phyloP scores from a whole-genome alignment of 2,797 vertebrate species.

The Peromyscus eremicus region DNA sequence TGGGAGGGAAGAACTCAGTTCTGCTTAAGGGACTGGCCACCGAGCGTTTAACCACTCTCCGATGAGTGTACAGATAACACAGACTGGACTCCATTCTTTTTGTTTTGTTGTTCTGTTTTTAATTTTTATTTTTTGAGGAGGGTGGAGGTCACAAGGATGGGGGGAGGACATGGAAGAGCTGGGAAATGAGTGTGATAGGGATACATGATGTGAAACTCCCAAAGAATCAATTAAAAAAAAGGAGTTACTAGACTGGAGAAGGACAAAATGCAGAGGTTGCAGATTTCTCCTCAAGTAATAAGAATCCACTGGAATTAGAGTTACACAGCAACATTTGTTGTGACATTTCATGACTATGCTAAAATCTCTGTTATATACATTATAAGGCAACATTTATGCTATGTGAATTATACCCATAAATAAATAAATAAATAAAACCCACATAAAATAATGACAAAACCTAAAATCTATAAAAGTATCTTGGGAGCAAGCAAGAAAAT shows the following conservation, averaged over 20 bases:
- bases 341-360: background rate
- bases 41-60: background rate
- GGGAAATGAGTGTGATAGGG: background rate
- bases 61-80: background rate
- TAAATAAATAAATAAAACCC: background rate
- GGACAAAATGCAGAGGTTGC: background rate
- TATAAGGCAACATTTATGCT: background rate
- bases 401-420: background rate
- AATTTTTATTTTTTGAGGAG: background rate
- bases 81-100: background rate
- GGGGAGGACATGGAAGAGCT: background rate
- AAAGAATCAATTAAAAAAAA: background rate
- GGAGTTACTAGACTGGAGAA: background rate
- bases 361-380: background rate
- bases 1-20: background rate
- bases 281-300: background rate
- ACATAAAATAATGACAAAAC: background rate
- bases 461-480: background rate
- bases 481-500: slow-evolving; percentile 7
- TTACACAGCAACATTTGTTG: background rate
- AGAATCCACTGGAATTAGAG: slow-evolving; percentile 30
- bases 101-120: background rate
- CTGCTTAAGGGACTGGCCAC: background rate
- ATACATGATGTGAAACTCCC: background rate
- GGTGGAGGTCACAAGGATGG: background rate